Conservation (phyloP, 92 coral and sea anemone genomes). For the Heliopora coerulea region DNA sequence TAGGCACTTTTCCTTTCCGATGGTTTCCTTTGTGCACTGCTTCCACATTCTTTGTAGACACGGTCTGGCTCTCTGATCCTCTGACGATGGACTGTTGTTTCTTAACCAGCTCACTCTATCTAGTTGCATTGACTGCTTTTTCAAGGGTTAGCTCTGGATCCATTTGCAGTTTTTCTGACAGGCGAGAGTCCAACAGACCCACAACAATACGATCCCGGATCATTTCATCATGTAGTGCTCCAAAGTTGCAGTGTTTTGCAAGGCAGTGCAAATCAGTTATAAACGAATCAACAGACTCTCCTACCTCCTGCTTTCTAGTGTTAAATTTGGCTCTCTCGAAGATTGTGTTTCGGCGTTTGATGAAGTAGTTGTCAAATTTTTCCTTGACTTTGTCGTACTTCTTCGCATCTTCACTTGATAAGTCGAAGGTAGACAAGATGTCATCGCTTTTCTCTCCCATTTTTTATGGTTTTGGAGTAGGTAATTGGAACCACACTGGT, state of each 20-base stretch:
- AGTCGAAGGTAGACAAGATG: slow-evolving; percentile 33
- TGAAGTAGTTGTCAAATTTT: slow-evolving; percentile 44
- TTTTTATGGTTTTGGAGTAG: slow-evolving; percentile 31
- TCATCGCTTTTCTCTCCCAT: slow-evolving; percentile 42
- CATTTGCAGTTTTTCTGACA: slow-evolving; percentile 48
- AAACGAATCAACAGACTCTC: slow-evolving; percentile 47
- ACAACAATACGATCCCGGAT: slow-evolving; percentile 47
- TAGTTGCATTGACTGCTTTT: slow-evolving; percentile 39
- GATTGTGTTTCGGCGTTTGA: slow-evolving; percentile 32
- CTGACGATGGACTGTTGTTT: slow-evolving; percentile 40
- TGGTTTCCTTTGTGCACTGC: not conserved
- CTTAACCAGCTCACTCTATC: slow-evolving; percentile 26
- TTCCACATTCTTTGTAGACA: slow-evolving; percentile 4
- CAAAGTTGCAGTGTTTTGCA: slow-evolving; percentile 44
- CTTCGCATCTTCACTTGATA: slow-evolving; percentile 40
- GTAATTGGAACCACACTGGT: slow-evolving; percentile 31
- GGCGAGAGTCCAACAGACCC: slow-evolving; percentile 40
- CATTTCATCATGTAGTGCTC: slow-evolving; percentile 42
- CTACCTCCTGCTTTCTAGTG: slow-evolving; percentile 44
- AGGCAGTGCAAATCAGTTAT: slow-evolving; percentile 30
- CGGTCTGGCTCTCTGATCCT: no score
- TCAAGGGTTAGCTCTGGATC: slow-evolving; percentile 51
- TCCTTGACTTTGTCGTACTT: not conserved
- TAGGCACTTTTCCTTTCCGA: not conserved
- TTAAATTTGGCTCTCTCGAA: slow-evolving; percentile 51